phyloP scores from a whole-genome alignment of 2,888 invertebrate genomes.

The Noctua comes region DNA sequence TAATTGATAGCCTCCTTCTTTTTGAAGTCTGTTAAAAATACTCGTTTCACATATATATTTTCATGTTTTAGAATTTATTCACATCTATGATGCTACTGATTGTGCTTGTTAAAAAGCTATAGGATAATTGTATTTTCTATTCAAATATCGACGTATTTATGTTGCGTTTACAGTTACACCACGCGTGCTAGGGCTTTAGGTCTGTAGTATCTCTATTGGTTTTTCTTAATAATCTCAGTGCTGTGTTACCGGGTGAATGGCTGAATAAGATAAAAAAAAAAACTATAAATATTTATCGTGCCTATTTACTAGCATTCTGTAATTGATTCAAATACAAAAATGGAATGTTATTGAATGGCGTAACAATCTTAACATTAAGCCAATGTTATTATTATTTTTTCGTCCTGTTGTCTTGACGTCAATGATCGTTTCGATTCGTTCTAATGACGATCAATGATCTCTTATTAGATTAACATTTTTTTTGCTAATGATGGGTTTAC shows the following conservation, averaged over 20 bases:
- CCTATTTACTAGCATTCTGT: background rate
- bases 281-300: background rate
- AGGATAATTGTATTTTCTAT: no score
- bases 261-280: background rate
- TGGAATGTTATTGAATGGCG: background rate
- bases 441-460: background rate
- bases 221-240: background rate
- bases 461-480: background rate
- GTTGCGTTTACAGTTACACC: no score
- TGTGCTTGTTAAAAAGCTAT: no score
- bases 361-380: background rate
- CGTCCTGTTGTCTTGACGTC: background rate
- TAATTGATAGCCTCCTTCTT: no score
- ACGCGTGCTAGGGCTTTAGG: no score
- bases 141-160: no score
- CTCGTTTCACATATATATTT: no score
- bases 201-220: background rate
- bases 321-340: background rate
- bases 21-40: no score
- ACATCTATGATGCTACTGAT: no score
- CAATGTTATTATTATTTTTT: background rate
- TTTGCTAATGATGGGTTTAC: no score
- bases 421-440: no score
- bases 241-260: background rate
- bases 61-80: no score